These are phyloP conservation scores for Drosophila oshimai DNA, from an alignment of 1,140 invertebrate genomes.

Conservation along the genomic window DNA sequence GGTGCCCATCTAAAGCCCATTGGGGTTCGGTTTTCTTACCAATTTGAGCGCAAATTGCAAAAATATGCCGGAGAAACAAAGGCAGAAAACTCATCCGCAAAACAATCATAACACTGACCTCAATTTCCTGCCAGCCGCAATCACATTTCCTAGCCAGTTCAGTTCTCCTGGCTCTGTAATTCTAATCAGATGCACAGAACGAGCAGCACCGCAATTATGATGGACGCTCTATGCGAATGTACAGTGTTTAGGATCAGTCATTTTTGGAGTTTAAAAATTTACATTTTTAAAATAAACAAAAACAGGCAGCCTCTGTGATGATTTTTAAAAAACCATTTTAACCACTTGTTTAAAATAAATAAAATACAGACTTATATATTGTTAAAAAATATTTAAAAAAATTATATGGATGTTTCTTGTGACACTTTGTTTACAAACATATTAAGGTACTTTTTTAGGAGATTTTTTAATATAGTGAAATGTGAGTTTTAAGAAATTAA, in stretches of 20 bases:
- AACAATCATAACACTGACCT: constrained; percentile 81
- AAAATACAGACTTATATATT: too few relatives aligned
- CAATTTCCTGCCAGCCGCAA: constrained; percentile 79
- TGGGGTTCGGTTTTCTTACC: constrained; percentile 24
- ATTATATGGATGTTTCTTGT: too few relatives aligned
- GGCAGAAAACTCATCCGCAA: constrained; percentile 67
- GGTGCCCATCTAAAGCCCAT: constrained; percentile 9
- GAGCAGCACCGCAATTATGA: constrained; percentile 66
- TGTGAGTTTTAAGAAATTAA: too few relatives aligned
- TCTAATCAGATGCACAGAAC: constrained; percentile 71
- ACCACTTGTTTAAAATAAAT: too few relatives aligned
- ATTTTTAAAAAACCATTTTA: too few relatives aligned
- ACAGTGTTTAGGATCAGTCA: constrained; percentile 14
- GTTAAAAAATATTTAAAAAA: too few relatives aligned
- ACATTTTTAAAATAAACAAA: too few relatives aligned
- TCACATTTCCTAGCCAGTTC: constrained; percentile 68
- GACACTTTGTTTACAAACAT: too few relatives aligned
- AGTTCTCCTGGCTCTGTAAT: constrained; percentile 50
- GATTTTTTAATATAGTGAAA: too few relatives aligned
- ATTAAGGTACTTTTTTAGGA: too few relatives aligned
- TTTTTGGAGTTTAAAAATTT: too few relatives aligned
- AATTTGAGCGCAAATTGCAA: constrained; percentile 59
- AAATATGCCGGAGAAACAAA: constrained; percentile 49
- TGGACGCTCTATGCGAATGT: constrained; percentile 20
- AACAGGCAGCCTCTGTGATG: too few relatives aligned